A percentile compares a stretch with the other conserved stretches of the same genome.
phyloP scores from a whole-genome alignment of 2,797 vertebrate species.

The Ctenopoma multispine region DNA sequence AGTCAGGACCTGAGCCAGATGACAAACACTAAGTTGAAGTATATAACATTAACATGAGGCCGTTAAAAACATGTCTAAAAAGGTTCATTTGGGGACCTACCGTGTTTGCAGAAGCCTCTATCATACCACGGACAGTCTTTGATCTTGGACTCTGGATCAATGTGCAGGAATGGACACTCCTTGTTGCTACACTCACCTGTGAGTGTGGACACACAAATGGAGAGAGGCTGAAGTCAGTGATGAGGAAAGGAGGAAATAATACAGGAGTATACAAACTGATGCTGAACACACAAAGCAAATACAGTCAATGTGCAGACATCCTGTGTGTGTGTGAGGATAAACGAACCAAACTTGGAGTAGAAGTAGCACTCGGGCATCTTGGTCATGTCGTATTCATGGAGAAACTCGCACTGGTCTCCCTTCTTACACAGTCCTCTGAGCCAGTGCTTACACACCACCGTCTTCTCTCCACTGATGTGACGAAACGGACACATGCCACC shows the following conservation, averaged over 20 bases:
- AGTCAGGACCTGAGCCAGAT: slow-evolving; percentile 90
- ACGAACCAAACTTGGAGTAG: slow-evolving; percentile 98
- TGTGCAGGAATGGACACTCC: slow-evolving; percentile 98
- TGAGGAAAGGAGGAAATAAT: background rate
- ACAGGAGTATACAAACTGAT: background rate
- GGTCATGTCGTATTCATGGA: slow-evolving; percentile 99
- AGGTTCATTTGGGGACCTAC: slow-evolving; percentile 74
- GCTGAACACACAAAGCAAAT: background rate
- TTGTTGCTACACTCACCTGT: slow-evolving; percentile 99
- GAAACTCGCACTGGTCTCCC: slow-evolving; percentile 98
- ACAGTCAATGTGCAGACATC: background rate
- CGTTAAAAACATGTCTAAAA: background rate
- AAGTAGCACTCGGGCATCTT: slow-evolving; percentile 99
- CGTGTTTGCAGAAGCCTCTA: slow-evolving; percentile 98
- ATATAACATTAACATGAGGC: background rate
- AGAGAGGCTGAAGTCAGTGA: background rate
- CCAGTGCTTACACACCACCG: slow-evolving; percentile 99
- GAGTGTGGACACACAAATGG: slow-evolving; percentile 35
- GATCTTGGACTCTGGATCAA: slow-evolving; percentile 99
- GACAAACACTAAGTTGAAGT: background rate
- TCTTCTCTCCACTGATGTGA: slow-evolving; percentile 99
- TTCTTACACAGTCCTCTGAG: slow-evolving; percentile 98
- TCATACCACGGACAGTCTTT: slow-evolving; percentile 99
- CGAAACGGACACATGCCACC: slow-evolving; percentile 98
- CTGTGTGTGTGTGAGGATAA: background rate